phyloP scores from a whole-genome alignment of 1,140 invertebrate species.

The Araneus ventricosus region DNA sequence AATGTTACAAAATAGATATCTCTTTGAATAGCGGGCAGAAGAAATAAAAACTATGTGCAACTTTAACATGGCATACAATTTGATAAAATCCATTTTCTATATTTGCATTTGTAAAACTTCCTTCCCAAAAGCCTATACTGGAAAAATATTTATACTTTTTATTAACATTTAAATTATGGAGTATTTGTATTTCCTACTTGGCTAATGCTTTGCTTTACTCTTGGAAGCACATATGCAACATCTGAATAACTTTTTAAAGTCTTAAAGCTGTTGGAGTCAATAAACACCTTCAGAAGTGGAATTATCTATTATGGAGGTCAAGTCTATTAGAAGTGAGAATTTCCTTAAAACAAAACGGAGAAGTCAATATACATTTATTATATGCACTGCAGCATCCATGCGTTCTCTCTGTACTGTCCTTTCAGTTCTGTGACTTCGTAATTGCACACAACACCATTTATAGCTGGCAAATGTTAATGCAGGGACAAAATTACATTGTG shows the following conservation, averaged over 20 bases:
- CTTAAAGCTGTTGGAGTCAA: background rate
- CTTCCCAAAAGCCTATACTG: background rate
- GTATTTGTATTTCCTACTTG: background rate
- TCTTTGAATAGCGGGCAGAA: background rate
- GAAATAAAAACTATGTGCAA: background rate
- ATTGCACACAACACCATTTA: slow-evolving; percentile 56
- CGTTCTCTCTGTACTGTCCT: background rate
- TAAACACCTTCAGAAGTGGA: background rate
- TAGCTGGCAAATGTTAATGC: slow-evolving; percentile 58
- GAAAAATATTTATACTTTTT: slow-evolving; percentile 28
- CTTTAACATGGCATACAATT: slow-evolving; percentile 6
- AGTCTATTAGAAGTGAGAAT: background rate
- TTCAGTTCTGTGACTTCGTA: slow-evolving; percentile 50
- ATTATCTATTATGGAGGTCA: background rate
- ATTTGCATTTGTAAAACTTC: background rate
- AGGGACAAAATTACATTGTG: slow-evolving; percentile 62
- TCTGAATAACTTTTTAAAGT: slow-evolving; percentile 28
- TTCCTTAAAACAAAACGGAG: slow-evolving; percentile 7
- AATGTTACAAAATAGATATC: background rate
- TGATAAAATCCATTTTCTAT: slow-evolving; percentile 8
- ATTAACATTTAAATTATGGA: background rate
- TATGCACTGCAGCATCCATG: background rate
- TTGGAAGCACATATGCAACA: slow-evolving; percentile 41
- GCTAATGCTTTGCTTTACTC: too few relatives aligned
- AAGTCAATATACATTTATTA: background rate